Conservation (phyloP, 1,140 invertebrate genomes). For the Phymastichus coffea region DNA sequence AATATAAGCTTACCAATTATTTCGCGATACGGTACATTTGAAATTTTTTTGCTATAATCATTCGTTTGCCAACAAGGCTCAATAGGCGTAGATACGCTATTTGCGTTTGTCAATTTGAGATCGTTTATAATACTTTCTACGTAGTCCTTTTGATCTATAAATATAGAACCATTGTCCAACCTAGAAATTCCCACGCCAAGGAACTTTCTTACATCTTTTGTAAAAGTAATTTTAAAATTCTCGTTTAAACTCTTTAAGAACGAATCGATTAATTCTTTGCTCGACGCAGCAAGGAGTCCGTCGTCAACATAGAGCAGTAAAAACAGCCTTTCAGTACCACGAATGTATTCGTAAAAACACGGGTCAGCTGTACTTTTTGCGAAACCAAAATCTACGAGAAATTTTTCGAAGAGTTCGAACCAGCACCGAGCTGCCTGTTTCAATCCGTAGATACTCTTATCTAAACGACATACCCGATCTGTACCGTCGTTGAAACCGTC, state of each 20-base stretch:
- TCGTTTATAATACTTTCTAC: slow-evolving; percentile 13
- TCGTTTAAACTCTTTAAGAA: slow-evolving; percentile 9
- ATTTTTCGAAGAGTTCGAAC: background rate
- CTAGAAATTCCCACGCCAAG: background rate
- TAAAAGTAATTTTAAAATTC: too few relatives aligned
- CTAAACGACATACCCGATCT: background rate
- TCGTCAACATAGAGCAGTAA: slow-evolving; percentile 23
- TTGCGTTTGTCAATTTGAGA: slow-evolving; percentile 16
- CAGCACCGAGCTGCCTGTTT: slow-evolving; percentile 31
- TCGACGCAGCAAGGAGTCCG: slow-evolving; percentile 11
- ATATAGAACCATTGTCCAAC: slow-evolving; percentile 11
- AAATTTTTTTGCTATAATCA: background rate
- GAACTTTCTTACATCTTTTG: slow-evolving; percentile 28
- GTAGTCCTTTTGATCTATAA: slow-evolving; percentile 19
- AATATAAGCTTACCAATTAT: slow-evolving; percentile 42
- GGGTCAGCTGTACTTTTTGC: background rate
- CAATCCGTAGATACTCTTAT: slow-evolving; percentile 26
- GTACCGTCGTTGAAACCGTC: slow-evolving; percentile 11
- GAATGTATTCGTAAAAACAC: background rate
- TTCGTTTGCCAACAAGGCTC: background rate
- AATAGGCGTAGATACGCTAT: background rate
- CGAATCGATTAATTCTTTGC: background rate
- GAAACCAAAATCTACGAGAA: background rate
- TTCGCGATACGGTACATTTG: slow-evolving; percentile 27
- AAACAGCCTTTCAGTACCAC: background rate